These are phyloP conservation scores for Sipha flava DNA, from an alignment of 1,140 invertebrate genomes.

Conservation along the genomic window DNA sequence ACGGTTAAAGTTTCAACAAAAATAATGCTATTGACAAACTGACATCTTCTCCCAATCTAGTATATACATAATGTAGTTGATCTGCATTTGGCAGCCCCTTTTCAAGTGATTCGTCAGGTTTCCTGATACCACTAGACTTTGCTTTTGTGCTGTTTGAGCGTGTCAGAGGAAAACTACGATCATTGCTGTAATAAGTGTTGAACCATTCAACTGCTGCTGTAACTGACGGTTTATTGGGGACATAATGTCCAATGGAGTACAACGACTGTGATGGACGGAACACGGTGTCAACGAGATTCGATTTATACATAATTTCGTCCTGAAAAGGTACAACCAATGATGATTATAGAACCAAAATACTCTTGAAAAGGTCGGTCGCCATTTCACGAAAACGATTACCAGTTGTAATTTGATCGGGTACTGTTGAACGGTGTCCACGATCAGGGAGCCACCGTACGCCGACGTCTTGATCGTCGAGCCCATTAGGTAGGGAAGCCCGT, in stretches of 20 bases:
- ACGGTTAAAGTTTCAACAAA: background rate
- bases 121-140: too few relatives aligned
- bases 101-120: too few relatives aligned
- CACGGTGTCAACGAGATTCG: background rate
- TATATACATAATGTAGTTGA: background rate
- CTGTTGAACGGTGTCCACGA: background rate
- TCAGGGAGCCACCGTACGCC: background rate
- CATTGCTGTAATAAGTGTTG: background rate
- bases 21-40: background rate
- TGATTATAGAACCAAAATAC: too few relatives aligned
- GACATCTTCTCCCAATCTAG: background rate
- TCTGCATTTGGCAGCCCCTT: background rate
- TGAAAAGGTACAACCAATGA: too few relatives aligned
- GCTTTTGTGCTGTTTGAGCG: background rate
- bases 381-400: too few relatives aligned
- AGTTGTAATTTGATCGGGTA: background rate
- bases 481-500: slow-evolving; percentile 7
- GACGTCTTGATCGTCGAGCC: background rate
- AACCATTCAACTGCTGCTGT: background rate
- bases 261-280: background rate
- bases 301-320: background rate
- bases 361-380: too few relatives aligned
- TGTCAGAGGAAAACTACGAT: background rate
- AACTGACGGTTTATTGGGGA: background rate
- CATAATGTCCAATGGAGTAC: background rate